Percentiles rank a stretch among this genome's conserved stretches.
Evolutionary conservation across 1,140 invertebrate species (phyloP).

Genomic region (Matsumurasca onukii): DNA sequence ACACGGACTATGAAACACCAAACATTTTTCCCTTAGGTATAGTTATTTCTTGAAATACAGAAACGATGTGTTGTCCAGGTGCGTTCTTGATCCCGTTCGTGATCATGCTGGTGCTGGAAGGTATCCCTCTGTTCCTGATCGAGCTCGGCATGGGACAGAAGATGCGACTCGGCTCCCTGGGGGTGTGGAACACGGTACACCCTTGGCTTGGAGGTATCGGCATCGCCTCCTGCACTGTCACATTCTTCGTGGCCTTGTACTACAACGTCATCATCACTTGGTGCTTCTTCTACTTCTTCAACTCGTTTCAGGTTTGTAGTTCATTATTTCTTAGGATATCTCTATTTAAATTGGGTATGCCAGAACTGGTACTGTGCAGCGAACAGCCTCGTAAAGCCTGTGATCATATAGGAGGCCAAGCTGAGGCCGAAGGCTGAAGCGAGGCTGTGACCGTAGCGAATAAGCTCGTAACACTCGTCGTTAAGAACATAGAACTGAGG

Average conservation of each 20-base stretch:
- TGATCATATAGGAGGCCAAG: too few species aligned
- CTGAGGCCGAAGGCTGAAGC: too few species aligned
- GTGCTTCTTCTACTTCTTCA: slow-evolving; percentile 95
- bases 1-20: too few species aligned
- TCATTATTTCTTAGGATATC: background rate
- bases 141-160: slow-evolving; percentile 92
- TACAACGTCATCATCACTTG: slow-evolving; percentile 99
- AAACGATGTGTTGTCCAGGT: slow-evolving; percentile 66
- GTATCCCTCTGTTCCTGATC: slow-evolving; percentile 90
- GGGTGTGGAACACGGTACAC: slow-evolving; percentile 93
- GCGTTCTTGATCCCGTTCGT: slow-evolving; percentile 97
- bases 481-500: too few species aligned
- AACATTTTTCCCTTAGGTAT: too few species aligned
- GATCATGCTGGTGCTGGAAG: slow-evolving; percentile 90
- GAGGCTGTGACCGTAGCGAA: too few species aligned
- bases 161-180: slow-evolving; percentile 84
- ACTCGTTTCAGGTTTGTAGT: slow-evolving; percentile 72
- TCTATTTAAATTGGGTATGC: too few species aligned
- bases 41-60: too few species aligned
- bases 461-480: too few species aligned
- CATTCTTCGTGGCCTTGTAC: slow-evolving; percentile 90
- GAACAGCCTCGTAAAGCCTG: too few species aligned
- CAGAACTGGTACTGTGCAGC: too few species aligned
- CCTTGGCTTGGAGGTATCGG: slow-evolving; percentile 89
- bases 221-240: slow-evolving; percentile 70